phyloP scores from a whole-genome alignment of 2,113 vertebrate species.

The Mesocricetus auratus region DNA sequence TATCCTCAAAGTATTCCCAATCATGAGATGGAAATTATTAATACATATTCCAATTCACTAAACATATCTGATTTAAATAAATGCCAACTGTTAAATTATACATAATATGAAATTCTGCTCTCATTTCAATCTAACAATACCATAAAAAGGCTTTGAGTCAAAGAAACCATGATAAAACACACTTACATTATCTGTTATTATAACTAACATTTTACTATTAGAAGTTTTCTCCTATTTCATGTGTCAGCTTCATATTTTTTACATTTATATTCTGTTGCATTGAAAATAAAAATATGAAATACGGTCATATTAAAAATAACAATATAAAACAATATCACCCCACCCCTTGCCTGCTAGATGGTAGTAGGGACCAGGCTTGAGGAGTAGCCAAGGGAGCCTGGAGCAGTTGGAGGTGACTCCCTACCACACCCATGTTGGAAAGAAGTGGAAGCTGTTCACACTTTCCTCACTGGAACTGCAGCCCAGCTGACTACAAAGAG shows the following conservation, averaged over 20 bases:
- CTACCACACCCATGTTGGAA: neutral
- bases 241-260: neutral
- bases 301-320: neutral
- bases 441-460: neutral
- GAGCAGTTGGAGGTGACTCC: neutral
- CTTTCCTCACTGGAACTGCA: neutral
- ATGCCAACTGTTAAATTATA: neutral
- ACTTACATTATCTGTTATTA: neutral
- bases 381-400: neutral
- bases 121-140: slow-evolving; percentile 52
- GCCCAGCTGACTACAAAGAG: slow-evolving; percentile 93
- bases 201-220: slow-evolving; percentile 63
- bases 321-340: neutral
- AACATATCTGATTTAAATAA: slow-evolving; percentile 59
- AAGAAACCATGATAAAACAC: slow-evolving; percentile 26
- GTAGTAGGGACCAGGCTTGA: neutral
- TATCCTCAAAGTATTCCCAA: slow-evolving; percentile 36
- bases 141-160: slow-evolving; percentile 8
- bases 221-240: slow-evolving; percentile 37
- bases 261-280: slow-evolving; percentile 43
- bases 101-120: neutral
- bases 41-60: neutral
- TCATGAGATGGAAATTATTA: neutral
- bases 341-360: neutral
- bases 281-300: neutral